A percentile compares a stretch with the other conserved stretches of the same genome.
These are phyloP conservation scores for Seriola quinqueradiata DNA, from an alignment of 2,113 vertebrate species.

Conservation along the genomic window DNA sequence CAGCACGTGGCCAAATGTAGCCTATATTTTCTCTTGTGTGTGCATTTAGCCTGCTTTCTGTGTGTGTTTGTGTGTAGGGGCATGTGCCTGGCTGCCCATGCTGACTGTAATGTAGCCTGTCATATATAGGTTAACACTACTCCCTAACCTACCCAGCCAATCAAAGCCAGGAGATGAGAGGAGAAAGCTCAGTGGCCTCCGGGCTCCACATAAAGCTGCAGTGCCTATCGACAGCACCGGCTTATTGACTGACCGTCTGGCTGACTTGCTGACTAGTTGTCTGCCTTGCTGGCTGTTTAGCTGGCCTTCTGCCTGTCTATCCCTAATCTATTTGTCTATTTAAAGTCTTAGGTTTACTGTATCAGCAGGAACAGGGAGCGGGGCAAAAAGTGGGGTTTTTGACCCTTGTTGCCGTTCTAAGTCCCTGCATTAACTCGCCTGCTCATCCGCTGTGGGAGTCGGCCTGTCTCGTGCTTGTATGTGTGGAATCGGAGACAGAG, in stretches of 20 bases:
- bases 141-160: conserved; percentile 83
- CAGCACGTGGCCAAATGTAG: conserved; percentile 69
- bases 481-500: neutral
- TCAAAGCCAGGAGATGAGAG: conserved; percentile 57
- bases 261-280: conserved; percentile 51
- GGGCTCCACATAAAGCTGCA: conserved; percentile 80
- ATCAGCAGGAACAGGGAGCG: conserved; percentile 52
- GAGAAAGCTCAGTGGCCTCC: conserved; percentile 77
- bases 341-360: conserved; percentile 59
- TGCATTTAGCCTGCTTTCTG: conserved; percentile 41
- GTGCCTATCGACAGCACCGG: conserved; percentile 82
- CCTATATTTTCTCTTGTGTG: conserved; percentile 51
- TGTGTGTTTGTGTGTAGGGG: conserved; percentile 19
- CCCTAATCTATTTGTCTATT: conserved; percentile 67
- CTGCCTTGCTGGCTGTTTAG: conserved; percentile 44
- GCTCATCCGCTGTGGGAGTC: conserved; percentile 24
- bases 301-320: conserved; percentile 37
- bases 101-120: conserved; percentile 90
- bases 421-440: conserved; percentile 46
- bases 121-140: conserved; percentile 90
- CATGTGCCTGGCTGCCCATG: conserved; percentile 76
- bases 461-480: neutral
- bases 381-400: conserved; percentile 43
- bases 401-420: conserved; percentile 71
- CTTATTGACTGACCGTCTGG: conserved; percentile 69